Conservation (phyloP, 2,888 invertebrate genomes). For the Lasius platythorax region DNA sequence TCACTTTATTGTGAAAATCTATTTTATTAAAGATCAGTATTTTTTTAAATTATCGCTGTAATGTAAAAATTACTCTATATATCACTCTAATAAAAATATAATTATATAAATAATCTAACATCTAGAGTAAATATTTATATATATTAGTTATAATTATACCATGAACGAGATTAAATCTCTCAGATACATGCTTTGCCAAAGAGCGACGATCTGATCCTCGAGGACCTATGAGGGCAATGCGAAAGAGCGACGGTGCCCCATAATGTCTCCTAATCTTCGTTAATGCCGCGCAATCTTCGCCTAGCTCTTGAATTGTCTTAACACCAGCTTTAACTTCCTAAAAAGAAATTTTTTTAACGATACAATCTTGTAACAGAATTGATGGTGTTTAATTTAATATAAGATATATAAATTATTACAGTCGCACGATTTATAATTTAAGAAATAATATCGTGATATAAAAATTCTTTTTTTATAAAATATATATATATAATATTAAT, state of each 20-base stretch:
- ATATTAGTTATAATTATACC: conserved; percentile 75
- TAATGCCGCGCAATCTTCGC: conserved; percentile 83
- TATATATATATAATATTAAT: neutral
- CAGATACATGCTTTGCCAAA: conserved; percentile 87
- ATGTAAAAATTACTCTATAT: too few species aligned
- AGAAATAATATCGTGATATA: neutral
- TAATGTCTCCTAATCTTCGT: conserved; percentile 82
- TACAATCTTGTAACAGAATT: neutral
- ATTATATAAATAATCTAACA: neutral
- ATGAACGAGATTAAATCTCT: conserved; percentile 87
- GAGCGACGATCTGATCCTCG: conserved; percentile 88
- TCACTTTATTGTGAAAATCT: too few species aligned
- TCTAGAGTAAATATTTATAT: neutral
- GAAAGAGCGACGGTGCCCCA: conserved; percentile 87
- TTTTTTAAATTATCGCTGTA: too few species aligned
- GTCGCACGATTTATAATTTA: neutral
- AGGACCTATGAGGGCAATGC: conserved; percentile 88
- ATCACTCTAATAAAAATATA: neutral
- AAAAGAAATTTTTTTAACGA: neutral
- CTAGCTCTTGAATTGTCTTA: conserved; percentile 83
- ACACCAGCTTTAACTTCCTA: conserved; percentile 84
- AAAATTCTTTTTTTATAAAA: neutral
- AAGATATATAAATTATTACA: neutral
- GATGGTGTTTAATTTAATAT: neutral
- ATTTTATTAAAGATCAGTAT: too few species aligned